Evolutionary conservation across 64 coral and sea anemone species (phyloP).

Genomic region (Porites australiensis): DNA sequence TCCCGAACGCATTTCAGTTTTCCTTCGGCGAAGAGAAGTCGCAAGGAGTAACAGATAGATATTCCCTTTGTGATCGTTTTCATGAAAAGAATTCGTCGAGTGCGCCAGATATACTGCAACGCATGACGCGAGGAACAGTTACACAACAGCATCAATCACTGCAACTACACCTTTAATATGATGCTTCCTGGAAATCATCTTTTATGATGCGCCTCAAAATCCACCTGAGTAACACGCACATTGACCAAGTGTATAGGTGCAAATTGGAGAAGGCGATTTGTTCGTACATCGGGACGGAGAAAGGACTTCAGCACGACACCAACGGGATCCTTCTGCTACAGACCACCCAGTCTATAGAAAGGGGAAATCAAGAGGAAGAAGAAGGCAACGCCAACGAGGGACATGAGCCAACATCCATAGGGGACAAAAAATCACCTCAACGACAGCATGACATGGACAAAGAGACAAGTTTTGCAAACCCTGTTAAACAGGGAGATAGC

Average conservation of each 20-base stretch:
- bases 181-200: constrained; percentile 32
- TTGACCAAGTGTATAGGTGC: background rate
- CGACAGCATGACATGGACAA: too few relatives aligned
- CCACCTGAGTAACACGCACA: background rate
- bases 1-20: background rate
- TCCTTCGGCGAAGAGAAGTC: background rate
- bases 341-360: background rate
- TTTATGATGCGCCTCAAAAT: constrained; percentile 49
- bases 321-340: background rate
- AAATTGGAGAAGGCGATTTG: background rate
- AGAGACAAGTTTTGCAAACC: too few relatives aligned
- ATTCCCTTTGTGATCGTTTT: constrained; percentile 24
- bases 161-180: constrained; percentile 16
- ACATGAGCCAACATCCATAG: background rate
- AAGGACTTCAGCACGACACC: background rate
- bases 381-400: background rate
- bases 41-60: background rate
- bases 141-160: background rate
- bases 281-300: background rate
- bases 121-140: constrained; percentile 10
- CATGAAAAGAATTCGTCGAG: constrained; percentile 39
- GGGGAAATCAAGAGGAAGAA: background rate
- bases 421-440: too few relatives aligned
- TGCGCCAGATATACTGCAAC: background rate
- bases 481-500: too few relatives aligned